These are phyloP conservation scores for Ceuthmochares aereus DNA, from an alignment of 2,113 vertebrate species.

Conservation along the genomic window DNA sequence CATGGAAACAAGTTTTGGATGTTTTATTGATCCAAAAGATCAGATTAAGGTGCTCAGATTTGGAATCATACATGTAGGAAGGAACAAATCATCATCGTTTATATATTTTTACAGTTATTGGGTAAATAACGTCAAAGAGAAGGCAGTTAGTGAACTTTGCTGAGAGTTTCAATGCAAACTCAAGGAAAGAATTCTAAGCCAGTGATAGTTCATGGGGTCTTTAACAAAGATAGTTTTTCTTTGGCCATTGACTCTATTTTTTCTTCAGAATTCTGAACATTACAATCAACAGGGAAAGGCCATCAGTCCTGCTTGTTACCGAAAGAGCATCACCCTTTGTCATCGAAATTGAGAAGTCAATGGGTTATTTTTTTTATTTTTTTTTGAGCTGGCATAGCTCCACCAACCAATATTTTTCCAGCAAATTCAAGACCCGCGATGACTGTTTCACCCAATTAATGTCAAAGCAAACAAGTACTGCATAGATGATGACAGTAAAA, in stretches of 20 bases:
- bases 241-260: background rate
- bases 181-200: background rate
- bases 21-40: background rate
- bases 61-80: background rate
- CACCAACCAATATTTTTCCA: background rate
- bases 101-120: background rate
- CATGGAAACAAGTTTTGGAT: background rate
- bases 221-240: background rate
- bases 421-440: background rate
- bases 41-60: background rate
- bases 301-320: background rate
- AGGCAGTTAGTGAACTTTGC: background rate
- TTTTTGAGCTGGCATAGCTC: background rate
- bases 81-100: background rate
- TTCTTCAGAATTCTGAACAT: background rate
- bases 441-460: background rate
- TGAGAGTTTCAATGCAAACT: fast-evolving
- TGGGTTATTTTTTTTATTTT: background rate
- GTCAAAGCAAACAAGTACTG: background rate
- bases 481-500: background rate
- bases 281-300: background rate
- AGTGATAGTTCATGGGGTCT: background rate
- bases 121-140: background rate
- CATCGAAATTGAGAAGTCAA: slow-evolving; percentile 19
- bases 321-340: background rate